Conservation (phyloP, 2,113 vertebrate species). For the Chrysochloris asiatica region DNA sequence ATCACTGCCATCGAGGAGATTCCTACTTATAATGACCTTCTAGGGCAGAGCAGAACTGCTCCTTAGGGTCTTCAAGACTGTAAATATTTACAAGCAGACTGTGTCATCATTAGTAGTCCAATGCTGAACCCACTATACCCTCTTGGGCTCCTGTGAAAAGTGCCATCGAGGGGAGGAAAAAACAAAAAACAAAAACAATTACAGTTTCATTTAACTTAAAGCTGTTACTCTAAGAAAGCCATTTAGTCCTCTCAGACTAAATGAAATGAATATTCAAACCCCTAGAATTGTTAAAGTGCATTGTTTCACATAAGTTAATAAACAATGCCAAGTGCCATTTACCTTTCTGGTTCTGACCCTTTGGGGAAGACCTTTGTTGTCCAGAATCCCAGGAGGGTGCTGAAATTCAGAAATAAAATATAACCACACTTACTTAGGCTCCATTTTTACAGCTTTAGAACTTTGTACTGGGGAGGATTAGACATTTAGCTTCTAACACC, state of each 20-base stretch:
- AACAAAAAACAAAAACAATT: no score
- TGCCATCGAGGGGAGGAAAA: no score
- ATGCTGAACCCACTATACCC: no score
- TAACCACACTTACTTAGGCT: not conserved
- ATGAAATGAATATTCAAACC: not conserved
- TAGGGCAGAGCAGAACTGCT: no score
- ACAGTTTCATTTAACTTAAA: not conserved
- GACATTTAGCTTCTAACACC: not conserved
- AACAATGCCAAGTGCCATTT: no score
- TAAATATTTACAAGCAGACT: no score
- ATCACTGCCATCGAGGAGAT: no score
- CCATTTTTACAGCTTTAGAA: not conserved
- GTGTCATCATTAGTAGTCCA: no score
- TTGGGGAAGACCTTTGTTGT: no score
- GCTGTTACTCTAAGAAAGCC: not conserved
- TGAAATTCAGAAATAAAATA: not conserved
- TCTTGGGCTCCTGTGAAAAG: no score
- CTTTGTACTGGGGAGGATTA: not conserved
- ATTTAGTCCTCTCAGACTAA: not conserved
- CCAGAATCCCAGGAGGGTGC: not conserved
- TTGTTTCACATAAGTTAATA: conserved; percentile 12
- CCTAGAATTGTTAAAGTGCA: not conserved
- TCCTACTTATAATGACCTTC: no score
- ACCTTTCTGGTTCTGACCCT: not conserved
- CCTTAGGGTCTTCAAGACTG: no score